A percentile compares a stretch with the other conserved stretches of the same genome.
Evolutionary conservation across 2,888 invertebrate genomes (phyloP).

Genomic region (Theretra japonica): DNA sequence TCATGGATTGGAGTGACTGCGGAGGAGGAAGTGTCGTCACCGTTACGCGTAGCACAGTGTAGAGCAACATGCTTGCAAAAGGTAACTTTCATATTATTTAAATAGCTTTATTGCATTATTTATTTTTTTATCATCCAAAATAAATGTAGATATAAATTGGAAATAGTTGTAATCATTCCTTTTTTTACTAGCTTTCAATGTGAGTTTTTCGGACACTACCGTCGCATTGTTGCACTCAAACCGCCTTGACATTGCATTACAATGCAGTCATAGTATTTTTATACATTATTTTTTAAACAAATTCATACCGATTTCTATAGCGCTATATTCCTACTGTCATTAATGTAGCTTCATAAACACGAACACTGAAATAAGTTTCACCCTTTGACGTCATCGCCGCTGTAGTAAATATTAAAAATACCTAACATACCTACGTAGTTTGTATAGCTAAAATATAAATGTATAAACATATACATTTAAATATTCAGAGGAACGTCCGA

Average conservation of each 20-base stretch:
- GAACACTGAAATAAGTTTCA: no score
- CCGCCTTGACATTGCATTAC: neutral
- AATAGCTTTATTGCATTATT: neutral
- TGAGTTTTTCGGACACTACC: neutral
- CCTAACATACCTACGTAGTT: no score
- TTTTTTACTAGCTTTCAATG: neutral
- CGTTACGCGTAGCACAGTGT: constrained; percentile 89
- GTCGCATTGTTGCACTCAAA: neutral
- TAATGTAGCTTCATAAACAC: no score
- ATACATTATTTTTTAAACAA: neutral
- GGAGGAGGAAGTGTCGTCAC: constrained; percentile 88
- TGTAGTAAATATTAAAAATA: no score
- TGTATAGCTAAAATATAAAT: neutral
- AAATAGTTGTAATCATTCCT: neutral
- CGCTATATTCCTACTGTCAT: no score
- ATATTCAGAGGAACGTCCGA: neutral
- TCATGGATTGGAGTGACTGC: constrained; percentile 82
- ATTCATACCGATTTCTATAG: neutral
- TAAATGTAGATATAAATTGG: neutral
- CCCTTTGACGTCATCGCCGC: no score
- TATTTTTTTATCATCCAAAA: neutral
- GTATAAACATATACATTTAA: neutral
- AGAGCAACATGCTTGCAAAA: constrained; percentile 89
- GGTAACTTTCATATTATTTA: constrained; percentile 71
- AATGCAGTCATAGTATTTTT: neutral